These are phyloP conservation scores for Serranus cabrilla DNA, from an alignment of 2,797 vertebrate genomes.

Conservation along the genomic window DNA sequence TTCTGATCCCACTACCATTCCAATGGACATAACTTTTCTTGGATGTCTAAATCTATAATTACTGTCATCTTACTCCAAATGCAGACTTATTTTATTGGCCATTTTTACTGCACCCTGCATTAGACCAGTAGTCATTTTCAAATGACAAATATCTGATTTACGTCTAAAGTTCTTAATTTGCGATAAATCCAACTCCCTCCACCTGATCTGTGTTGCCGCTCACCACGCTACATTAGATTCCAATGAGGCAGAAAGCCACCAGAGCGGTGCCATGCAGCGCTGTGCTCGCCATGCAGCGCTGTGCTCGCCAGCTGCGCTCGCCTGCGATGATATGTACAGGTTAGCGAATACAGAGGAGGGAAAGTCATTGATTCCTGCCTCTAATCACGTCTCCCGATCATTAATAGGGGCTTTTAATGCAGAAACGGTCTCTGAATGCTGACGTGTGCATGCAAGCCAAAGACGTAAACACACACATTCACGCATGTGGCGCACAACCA, in stretches of 20 bases:
- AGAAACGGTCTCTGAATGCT: not conserved
- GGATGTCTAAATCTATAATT: too few species aligned
- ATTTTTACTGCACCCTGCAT: not conserved
- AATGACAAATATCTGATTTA: slow-evolving; percentile 22
- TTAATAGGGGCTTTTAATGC: slow-evolving; percentile 59
- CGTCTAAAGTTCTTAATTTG: slow-evolving; percentile 9
- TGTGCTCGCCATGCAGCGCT: slow-evolving; percentile 33
- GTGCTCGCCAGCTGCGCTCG: slow-evolving; percentile 16
- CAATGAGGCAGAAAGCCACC: slow-evolving; percentile 51
- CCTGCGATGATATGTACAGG: slow-evolving; percentile 39
- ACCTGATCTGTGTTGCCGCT: slow-evolving; percentile 25
- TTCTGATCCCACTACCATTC: too few species aligned
- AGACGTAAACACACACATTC: slow-evolving; percentile 24
- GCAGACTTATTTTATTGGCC: too few species aligned
- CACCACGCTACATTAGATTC: slow-evolving; percentile 39
- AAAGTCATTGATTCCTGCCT: slow-evolving; percentile 20
- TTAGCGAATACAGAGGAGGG: not conserved
- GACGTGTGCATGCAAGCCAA: slow-evolving; percentile 28
- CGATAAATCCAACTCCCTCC: not conserved
- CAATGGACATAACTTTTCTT: too few species aligned
- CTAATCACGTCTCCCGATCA: slow-evolving; percentile 44
- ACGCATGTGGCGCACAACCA: slow-evolving; percentile 40
- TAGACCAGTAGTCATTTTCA: not conserved
- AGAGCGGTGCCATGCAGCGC: slow-evolving; percentile 23
- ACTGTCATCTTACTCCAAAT: too few species aligned